Percentiles rank a stretch among this genome's conserved stretches.
These are phyloP conservation scores for Ostrea edulis DNA, from an alignment of 1,140 invertebrate species.

Conservation along the genomic window DNA sequence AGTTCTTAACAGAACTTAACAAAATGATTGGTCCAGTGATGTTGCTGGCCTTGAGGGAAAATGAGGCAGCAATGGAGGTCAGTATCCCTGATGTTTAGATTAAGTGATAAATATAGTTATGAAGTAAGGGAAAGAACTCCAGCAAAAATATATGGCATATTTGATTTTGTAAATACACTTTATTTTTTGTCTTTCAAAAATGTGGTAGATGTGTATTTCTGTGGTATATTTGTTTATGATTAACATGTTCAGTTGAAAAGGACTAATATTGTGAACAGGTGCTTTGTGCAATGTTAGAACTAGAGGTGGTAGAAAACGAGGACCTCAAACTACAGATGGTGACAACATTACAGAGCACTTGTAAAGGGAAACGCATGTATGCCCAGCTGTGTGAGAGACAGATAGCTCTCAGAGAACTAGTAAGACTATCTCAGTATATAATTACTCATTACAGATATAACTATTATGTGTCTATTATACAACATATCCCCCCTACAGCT, in stretches of 20 bases:
- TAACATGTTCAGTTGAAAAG: background rate
- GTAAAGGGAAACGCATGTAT: conserved; percentile 86
- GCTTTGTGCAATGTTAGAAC: conserved; percentile 90
- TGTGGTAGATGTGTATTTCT: too few relatives aligned
- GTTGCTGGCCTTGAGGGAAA: conserved; percentile 87
- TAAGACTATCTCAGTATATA: too few relatives aligned
- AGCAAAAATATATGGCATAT: too few relatives aligned
- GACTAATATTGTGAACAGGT: conserved; percentile 79
- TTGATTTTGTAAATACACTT: background rate
- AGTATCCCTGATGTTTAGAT: background rate
- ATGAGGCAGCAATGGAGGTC: conserved; percentile 81
- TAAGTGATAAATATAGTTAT: background rate
- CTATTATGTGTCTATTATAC: too few relatives aligned
- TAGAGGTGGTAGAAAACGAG: conserved; percentile 85
- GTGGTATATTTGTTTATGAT: background rate
- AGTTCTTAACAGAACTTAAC: conserved; percentile 86
- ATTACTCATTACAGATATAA: too few relatives aligned
- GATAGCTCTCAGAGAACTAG: conserved; percentile 88
- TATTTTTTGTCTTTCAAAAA: too few relatives aligned
- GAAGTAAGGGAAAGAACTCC: background rate
- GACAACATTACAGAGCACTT: conserved; percentile 89
- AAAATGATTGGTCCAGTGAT: conserved; percentile 88
- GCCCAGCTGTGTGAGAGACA: conserved; percentile 87
- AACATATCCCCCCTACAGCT: too few relatives aligned
- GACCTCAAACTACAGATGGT: conserved; percentile 88